These are phyloP conservation scores for Drosophila pseudotalamancana DNA, from an alignment of 2,888 invertebrate species.

Conservation along the genomic window DNA sequence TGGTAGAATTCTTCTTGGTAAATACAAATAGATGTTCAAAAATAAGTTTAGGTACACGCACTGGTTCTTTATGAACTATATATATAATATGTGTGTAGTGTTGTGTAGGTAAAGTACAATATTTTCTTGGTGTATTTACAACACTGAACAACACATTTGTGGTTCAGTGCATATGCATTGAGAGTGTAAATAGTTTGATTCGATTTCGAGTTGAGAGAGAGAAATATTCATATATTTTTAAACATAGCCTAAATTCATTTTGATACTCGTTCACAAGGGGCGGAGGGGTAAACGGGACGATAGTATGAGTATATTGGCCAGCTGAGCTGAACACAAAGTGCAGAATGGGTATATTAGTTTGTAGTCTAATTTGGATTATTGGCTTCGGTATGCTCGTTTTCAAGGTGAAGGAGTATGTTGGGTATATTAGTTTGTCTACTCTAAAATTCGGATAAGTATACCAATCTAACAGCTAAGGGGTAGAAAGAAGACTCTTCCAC, in stretches of 20 bases:
- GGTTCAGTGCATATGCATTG: conserved; percentile 14
- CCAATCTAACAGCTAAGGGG: too few relatives aligned
- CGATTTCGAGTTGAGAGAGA: conserved; percentile 4
- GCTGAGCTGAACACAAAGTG: background rate
- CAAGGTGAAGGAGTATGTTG: background rate
- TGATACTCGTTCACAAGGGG: conserved; percentile 4
- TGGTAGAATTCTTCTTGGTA: conserved; percentile 42
- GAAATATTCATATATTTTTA: background rate
- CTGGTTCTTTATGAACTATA: conserved; percentile 46
- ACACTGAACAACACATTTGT: conserved; percentile 12
- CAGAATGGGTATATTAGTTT: background rate
- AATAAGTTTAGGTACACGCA: conserved; percentile 68
- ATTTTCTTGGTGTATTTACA: conserved; percentile 63
- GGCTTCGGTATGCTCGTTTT: background rate
- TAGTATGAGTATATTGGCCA: too few relatives aligned
- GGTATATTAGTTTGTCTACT: too few relatives aligned
- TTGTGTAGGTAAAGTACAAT: conserved; percentile 54
- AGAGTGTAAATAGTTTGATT: conserved; percentile 70
- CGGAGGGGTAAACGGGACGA: too few relatives aligned
- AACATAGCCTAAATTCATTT: conserved; percentile 22
- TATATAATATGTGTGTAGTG: conserved; percentile 15
- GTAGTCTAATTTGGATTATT: background rate
- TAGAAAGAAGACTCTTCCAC: too few relatives aligned
- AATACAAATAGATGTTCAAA: conserved; percentile 47
- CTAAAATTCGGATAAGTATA: background rate